Conservation (phyloP, 2,888 invertebrate genomes). For the Tenthredo amoena region DNA sequence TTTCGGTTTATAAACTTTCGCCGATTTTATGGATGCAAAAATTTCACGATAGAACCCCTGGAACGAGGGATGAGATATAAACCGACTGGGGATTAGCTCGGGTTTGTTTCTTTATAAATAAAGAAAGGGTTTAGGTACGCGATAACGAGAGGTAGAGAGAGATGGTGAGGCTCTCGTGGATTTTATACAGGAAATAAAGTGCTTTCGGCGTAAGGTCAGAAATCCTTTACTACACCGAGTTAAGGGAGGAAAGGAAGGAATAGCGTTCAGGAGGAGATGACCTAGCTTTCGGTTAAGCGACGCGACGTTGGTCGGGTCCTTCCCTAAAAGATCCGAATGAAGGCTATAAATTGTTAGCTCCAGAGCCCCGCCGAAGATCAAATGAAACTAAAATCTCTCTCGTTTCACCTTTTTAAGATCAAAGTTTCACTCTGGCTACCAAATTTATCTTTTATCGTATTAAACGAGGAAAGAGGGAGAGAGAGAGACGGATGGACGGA, state of each 20-base stretch:
- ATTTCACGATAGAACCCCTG: too few species aligned
- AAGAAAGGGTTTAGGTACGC: constrained; percentile 23
- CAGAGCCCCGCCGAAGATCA: constrained; percentile 26
- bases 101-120: constrained; percentile 32
- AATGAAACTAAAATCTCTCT: constrained; percentile 36
- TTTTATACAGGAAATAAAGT: constrained; percentile 49
- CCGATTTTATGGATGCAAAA: too few species aligned
- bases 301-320: constrained; percentile 5
- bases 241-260: constrained; percentile 10
- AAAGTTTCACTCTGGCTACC: constrained; percentile 11
- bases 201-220: constrained; percentile 35
- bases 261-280: constrained; percentile 30
- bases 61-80: not conserved
- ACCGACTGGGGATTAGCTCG: constrained; percentile 6
- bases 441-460: constrained; percentile 22
- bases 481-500: not conserved
- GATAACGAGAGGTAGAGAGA: constrained; percentile 22
- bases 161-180: constrained; percentile 18
- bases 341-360: constrained; percentile 37
- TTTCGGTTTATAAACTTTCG: not conserved
- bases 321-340: constrained; percentile 48
- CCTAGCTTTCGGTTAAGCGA: constrained; percentile 46
- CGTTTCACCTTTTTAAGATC: constrained; percentile 10
- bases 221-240: constrained; percentile 12
- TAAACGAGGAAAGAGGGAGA: not conserved